Percentiles rank a stretch among this genome's conserved stretches.
phyloP scores from a whole-genome alignment of 2,888 invertebrate genomes.

The Agrochola lota region DNA sequence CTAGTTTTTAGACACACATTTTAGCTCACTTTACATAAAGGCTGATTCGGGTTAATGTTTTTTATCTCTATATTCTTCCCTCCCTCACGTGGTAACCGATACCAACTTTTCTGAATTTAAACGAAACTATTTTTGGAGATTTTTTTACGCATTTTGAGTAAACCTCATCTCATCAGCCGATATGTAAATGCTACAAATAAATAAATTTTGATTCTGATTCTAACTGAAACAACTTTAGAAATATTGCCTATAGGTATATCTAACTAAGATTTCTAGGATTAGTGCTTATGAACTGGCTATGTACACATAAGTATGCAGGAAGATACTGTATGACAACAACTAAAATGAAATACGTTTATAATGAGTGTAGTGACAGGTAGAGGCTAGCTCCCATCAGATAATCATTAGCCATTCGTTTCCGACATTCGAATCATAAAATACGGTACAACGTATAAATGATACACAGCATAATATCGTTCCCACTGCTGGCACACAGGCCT shows the following conservation, averaged over 20 bases:
- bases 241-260: not conserved
- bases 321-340: slow-evolving; percentile 12
- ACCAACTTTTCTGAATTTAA: slow-evolving; percentile 9
- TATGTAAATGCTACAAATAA: not conserved
- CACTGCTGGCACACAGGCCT: too few species aligned
- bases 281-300: not conserved
- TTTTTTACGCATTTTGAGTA: slow-evolving; percentile 15
- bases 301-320: slow-evolving; percentile 2
- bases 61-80: slow-evolving; percentile 38
- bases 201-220: not conserved
- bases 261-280: not conserved
- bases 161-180: not conserved
- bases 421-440: slow-evolving; percentile 34
- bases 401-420: slow-evolving; percentile 48
- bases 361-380: slow-evolving; percentile 39
- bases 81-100: slow-evolving; percentile 11
- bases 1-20: slow-evolving; percentile 22
- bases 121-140: not conserved
- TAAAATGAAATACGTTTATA: slow-evolving; percentile 42
- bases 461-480: not conserved
- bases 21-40: slow-evolving; percentile 29
- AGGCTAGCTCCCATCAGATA: slow-evolving; percentile 41
- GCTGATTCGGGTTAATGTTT: slow-evolving; percentile 28
- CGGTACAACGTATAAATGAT: slow-evolving; percentile 6
- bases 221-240: not conserved